Evolutionary conservation across 2,113 vertebrate genomes (phyloP).

Genomic region (Zosterops pallidus): DNA sequence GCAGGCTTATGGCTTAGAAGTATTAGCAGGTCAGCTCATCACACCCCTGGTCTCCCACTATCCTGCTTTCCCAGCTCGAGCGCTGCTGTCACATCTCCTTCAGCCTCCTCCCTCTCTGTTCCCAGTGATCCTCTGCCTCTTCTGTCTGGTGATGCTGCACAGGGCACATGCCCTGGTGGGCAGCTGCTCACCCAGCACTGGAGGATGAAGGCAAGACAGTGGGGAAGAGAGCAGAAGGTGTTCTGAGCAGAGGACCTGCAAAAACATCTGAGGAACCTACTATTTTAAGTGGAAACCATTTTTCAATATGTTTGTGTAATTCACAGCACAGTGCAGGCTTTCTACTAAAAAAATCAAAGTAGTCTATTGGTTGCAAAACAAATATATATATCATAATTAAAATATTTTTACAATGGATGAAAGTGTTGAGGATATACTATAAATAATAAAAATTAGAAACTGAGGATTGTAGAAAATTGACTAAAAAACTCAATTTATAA

Average conservation of each 20-base stretch:
- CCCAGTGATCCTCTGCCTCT: neutral
- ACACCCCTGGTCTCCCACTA: neutral
- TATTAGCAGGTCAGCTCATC: neutral
- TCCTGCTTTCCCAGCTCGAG: neutral
- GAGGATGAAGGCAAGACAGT: neutral
- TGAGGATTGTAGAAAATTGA: neutral
- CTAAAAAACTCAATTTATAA: neutral
- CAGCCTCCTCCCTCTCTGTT: neutral
- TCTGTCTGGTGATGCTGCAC: neutral
- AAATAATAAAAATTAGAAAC: neutral
- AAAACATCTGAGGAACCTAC: neutral
- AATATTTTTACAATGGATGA: neutral
- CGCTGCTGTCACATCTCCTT: neutral
- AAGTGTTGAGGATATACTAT: neutral
- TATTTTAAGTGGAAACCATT: neutral
- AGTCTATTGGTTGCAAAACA: neutral
- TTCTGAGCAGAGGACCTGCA: neutral
- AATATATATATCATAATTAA: neutral
- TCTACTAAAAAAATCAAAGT: neutral
- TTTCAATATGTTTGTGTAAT: neutral
- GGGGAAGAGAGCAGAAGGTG: neutral
- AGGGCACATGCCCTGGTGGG: neutral
- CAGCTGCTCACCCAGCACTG: neutral
- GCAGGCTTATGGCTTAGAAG: neutral
- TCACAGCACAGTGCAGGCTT: neutral